Base-by-base conservation (phyloP, 2,113 vertebrate species). In the Bambusicola thoracicus region DNA sequence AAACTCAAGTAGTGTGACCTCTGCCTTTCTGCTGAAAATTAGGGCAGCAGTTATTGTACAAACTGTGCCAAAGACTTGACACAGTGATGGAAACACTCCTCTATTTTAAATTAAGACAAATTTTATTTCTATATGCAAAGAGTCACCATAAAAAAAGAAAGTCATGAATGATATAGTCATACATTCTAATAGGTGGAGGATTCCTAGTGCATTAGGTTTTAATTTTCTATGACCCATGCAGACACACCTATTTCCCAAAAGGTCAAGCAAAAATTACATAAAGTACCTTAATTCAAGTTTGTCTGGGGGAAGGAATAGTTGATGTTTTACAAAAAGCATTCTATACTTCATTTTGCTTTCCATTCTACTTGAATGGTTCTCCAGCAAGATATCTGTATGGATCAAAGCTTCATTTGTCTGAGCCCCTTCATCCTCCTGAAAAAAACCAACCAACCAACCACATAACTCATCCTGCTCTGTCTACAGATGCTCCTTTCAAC, bases 41-140 rank as follows among this genome's bases (percentile, higher is more conserved):
- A 11, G 14, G 27, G 41, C 43, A 89, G 25, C 3, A 3, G 10
- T 43, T 41, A 46, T 0, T 30, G 21, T 55, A 75, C 21, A 19
- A 88, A 41, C 44, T 0, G 5, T 49, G 36, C 34, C 79, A 53
- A 14, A 59, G 48, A 14, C 62, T 18, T 49, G 32, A 73, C 15
- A 81, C 0, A 0, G 44, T 3, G 2, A 73, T 22, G 20, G 32
- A 93, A 81, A 78, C 6, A 4, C 2, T 1, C 8, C 43, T 65
- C 15, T 44, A 3, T 21, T 7, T 70, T n/a, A 34, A 17, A 78
- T 65, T 36, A 81, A 22, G 30, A 84, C 16, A 66, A 38, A 40
- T 29, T 56, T 75, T 51, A 58, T 58, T 86, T 36, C 43, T 40
- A 56, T 8, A 7, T 13, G 29, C 51, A 34, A 91, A 74, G 25